Evolutionary conservation across 37 sponge, comb jelly and placozoan species (phyloP), one percentile per base, ranked within the genome.

Genomic region (Corticium candelabrum): DNA sequence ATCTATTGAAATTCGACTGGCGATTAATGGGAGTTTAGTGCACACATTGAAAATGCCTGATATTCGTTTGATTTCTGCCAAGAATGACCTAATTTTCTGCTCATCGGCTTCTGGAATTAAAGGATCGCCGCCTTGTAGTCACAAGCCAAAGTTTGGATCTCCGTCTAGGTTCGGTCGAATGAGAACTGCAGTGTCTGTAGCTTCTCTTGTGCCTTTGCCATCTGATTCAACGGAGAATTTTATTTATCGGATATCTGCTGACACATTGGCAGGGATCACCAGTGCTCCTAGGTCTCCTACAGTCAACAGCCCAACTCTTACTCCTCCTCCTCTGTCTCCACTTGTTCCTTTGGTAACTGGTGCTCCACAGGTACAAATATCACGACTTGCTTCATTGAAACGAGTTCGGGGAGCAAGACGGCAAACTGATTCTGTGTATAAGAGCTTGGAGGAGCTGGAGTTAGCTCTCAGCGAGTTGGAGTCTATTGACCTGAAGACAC

Each of bases 21-120:
- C 85, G 3, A 41, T 77, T 41, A 90, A 90, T 68, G 91, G 91
- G 31, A 86, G 86, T n/a, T 57, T 90, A 32, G 83, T 90, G 39
- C 91, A 87, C 57, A 85, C 82, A 75, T 77, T 90, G n/a, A 3
- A 62, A 27, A 75, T 80, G 0, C 88, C 88, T 41, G 76, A 87
- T 39, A 84, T 90, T 4, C 75, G 84, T 4, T 77, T 87, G 41
- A 68, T 90, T n/a, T 82, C 91, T 1, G 38, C 21, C 68, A 90
- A 90, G 62, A 50, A 50, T 21, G 62, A 50, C 21, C 62, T 50
- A 11, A 50, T 50, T 21, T 50, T 50, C 62, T 11, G 11, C 21
- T 50, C 62, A 21, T 27, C 62, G 62, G 62, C 62, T 11, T 50
- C 62, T n/a, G n/a, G n/a, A 21, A 50, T 50, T 27, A 11, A 21